Evolutionary conservation across 2,797 vertebrate species (phyloP).

Genomic region (Lacerta viridis): DNA sequence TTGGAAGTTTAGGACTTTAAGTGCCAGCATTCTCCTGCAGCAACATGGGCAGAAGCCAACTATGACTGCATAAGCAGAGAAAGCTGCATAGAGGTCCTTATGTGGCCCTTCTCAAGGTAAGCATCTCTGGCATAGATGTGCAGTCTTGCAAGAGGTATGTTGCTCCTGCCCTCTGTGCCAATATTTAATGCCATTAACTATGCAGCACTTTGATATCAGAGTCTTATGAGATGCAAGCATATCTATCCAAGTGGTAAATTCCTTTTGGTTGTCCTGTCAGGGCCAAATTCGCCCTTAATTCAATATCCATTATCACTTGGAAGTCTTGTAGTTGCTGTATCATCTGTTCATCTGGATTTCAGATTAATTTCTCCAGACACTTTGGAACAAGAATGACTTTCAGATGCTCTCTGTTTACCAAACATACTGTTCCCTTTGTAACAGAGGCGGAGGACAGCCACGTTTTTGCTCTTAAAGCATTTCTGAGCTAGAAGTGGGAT

Average conservation of each 20-base stretch:
- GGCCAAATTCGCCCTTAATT: neutral
- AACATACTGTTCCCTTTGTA: neutral
- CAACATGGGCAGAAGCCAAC: neutral
- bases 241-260: neutral
- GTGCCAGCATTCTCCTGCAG: neutral
- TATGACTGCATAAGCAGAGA: neutral
- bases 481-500: neutral
- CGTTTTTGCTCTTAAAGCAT: constrained; percentile 14
- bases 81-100: neutral
- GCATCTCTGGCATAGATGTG: neutral
- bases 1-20: constrained; percentile 8
- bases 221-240: neutral
- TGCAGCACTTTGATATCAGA: neutral
- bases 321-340: neutral
- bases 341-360: neutral
- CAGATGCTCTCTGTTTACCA: neutral
- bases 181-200: neutral
- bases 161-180: neutral
- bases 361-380: constrained; percentile 1
- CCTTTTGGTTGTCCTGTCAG: neutral
- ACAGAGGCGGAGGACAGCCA: neutral
- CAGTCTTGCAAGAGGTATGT: neutral
- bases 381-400: constrained; percentile 12
- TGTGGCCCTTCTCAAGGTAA: neutral
- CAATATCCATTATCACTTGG: neutral